Evolutionary conservation across 30 jellyfish, hydroid and myxozoan genomes (phyloP).

Genomic region (Hydractinia symbiolongicarpus): DNA sequence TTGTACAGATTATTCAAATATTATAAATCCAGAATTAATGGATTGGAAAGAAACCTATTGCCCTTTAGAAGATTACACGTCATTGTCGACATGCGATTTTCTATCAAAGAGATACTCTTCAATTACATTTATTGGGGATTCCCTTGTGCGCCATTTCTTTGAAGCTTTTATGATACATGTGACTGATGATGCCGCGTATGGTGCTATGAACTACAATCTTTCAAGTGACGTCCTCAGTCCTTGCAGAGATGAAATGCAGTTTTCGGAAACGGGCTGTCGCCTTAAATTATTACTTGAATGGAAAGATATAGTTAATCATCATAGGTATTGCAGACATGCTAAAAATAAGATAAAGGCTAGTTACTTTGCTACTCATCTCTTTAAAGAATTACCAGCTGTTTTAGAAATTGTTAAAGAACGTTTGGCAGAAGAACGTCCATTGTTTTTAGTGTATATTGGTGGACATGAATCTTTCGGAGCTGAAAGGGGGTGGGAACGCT

Average conservation of each 20-base stretch:
- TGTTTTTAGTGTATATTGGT: background rate
- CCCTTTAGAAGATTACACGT: background rate
- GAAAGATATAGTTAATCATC: background rate
- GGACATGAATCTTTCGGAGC: background rate
- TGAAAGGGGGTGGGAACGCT: background rate
- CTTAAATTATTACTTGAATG: background rate
- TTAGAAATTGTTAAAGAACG: background rate
- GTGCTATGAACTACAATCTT: background rate
- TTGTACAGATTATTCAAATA: background rate
- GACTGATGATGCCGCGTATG: background rate
- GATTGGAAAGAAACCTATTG: conserved; percentile 9
- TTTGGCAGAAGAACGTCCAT: background rate
- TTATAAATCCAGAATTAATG: background rate
- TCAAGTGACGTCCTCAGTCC: background rate
- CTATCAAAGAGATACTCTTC: background rate
- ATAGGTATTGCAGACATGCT: background rate
- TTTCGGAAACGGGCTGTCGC: background rate
- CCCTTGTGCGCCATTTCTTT: background rate
- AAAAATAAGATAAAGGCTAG: background rate
- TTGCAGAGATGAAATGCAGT: background rate
- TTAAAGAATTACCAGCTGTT: background rate
- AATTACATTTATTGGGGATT: background rate
- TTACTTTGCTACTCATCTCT: background rate
- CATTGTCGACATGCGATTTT: background rate
- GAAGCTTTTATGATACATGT: background rate